These are phyloP conservation scores for Rattus rattus DNA, from an alignment of 2,113 vertebrate genomes.

Conservation along the genomic window DNA sequence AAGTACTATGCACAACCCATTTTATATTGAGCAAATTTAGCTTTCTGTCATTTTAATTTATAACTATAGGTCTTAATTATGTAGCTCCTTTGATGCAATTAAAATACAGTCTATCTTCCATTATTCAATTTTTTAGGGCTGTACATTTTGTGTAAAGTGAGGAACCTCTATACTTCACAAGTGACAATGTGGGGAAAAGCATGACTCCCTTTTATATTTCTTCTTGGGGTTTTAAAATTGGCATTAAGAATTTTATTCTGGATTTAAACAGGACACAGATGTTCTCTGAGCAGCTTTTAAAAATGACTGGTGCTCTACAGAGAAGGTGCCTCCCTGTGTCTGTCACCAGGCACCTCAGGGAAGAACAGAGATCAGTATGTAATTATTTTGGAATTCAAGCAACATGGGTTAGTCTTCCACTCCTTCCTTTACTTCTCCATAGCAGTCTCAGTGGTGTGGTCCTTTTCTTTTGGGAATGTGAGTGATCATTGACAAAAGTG, in stretches of 20 bases:
- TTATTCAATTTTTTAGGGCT: slow-evolving; percentile 58
- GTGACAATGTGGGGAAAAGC: slow-evolving; percentile 73
- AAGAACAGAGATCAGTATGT: slow-evolving; percentile 80
- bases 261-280: slow-evolving; percentile 83
- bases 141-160: slow-evolving; percentile 55
- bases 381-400: slow-evolving; percentile 79
- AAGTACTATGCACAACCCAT: slow-evolving; percentile 33
- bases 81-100: slow-evolving; percentile 56
- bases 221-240: slow-evolving; percentile 74
- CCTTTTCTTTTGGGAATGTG: slow-evolving; percentile 68
- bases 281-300: slow-evolving; percentile 82
- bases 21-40: slow-evolving; percentile 29
- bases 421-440: slow-evolving; percentile 77
- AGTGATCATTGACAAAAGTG: slow-evolving; percentile 53
- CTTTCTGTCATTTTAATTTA: slow-evolving; percentile 50
- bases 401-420: slow-evolving; percentile 72
- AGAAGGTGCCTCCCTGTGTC: slow-evolving; percentile 79
- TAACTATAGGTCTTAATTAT: slow-evolving; percentile 58
- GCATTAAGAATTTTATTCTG: slow-evolving; percentile 81
- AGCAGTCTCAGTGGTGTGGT: slow-evolving; percentile 67
- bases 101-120: slow-evolving; percentile 14
- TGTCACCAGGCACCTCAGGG: slow-evolving; percentile 79
- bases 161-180: slow-evolving; percentile 43
- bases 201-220: slow-evolving; percentile 76
- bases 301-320: slow-evolving; percentile 79